Base-by-base conservation (phyloP, 2,797 vertebrate species). In the Chromobotia macracanthus region DNA sequence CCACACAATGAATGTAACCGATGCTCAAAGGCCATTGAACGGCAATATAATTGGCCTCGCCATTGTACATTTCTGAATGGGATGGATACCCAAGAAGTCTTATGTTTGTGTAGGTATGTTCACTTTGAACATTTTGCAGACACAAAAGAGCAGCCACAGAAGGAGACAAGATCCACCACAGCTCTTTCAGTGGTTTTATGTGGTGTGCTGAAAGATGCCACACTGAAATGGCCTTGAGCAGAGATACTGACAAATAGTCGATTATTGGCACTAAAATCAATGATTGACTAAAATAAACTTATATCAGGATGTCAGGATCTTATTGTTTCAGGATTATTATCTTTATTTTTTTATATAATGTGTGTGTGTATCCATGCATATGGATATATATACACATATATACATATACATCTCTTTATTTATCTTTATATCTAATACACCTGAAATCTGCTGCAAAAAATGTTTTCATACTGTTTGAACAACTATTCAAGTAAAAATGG, bases 41-140 rank as follows among this genome's bases (percentile, higher is more conserved):
- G 84, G 86, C 89, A 86, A 90, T 91, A 91, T 94, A 94, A 94
- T 94, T 93, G 92, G 87, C 86, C 82, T 88, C 75, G 78, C 90
- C 82, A 93, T 95, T 95, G 93, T 94, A 86, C 80, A 67, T 67
- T 84, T 88, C 85, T 95, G 90, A 94, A 94, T 92, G 88, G 90
- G 83, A 84, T 18, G 90, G 94, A 92, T 93, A 95, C 89, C 92
- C 89, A 94, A 94, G 94, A 94, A 92, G 91, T 88, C 92, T 93
- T 91, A 94, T 93, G 93, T 93, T 91, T 89, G 89, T 91, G 90
- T 91, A 88, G 92, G 91, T 93, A 92, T 90, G 89, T 91, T 91
- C 86, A 90, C 93, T 94, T 94, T 94, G 92, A 94, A 94, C 93
- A 92, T 81, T 84, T 92, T 89, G 86, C 87, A 86, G 87, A 91